These are phyloP conservation scores for Protomyctophum bolini DNA, from an alignment of 2,113 vertebrate genomes.

Conservation along the genomic window DNA sequence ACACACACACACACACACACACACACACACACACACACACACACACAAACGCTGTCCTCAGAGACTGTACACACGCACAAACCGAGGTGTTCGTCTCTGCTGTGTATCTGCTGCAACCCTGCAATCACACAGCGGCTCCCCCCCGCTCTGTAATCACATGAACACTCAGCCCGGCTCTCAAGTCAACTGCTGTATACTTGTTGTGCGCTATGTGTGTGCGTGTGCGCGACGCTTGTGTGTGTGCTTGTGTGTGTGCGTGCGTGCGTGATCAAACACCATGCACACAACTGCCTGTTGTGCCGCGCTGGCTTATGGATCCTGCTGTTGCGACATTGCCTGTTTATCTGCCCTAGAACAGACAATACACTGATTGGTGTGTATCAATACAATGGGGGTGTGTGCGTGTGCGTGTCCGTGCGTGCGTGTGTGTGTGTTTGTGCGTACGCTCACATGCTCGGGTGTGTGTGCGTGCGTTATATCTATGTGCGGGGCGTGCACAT, in stretches of 20 bases:
- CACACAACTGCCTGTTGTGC: slow-evolving; percentile 41
- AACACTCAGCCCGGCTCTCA: slow-evolving; percentile 34
- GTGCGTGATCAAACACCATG: slow-evolving; percentile 55
- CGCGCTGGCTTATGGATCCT: slow-evolving; percentile 60
- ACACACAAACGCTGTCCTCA: too few relatives aligned
- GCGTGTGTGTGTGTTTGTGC: background rate
- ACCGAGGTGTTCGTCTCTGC: too few relatives aligned
- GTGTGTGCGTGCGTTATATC: background rate
- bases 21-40: too few relatives aligned
- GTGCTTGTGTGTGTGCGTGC: slow-evolving; percentile 27
- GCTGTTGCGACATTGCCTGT: slow-evolving; percentile 64
- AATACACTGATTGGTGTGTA: slow-evolving; percentile 64
- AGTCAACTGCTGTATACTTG: slow-evolving; percentile 32
- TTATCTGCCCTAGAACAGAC: slow-evolving; percentile 64
- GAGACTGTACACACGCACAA: too few relatives aligned
- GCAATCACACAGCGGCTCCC: slow-evolving; percentile 6
- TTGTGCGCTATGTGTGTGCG: slow-evolving; percentile 10
- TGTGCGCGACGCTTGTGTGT: slow-evolving; percentile 41
- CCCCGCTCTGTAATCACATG: slow-evolving; percentile 56
- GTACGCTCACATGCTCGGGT: too few relatives aligned
- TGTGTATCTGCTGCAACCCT: too few relatives aligned
- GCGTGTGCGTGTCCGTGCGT: background rate
- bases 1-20: too few relatives aligned
- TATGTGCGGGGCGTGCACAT: background rate
- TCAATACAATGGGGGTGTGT: background rate